phyloP scores from a whole-genome alignment of 1,140 invertebrate species.

The Drosophila fuyamai region DNA sequence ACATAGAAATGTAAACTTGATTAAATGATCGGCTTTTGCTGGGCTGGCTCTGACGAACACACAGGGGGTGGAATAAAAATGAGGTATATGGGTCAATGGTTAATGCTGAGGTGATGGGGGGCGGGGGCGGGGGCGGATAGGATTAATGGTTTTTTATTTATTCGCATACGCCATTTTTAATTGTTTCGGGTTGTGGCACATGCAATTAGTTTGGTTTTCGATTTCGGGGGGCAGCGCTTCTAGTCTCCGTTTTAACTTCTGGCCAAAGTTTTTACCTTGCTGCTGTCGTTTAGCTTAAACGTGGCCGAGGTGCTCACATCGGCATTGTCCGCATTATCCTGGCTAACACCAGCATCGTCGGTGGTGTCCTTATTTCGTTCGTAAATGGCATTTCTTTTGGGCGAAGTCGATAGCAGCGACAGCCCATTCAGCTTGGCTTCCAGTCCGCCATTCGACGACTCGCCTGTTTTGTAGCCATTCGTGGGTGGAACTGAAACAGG shows the following conservation, averaged over 20 bases:
- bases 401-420: slow-evolving; percentile 54
- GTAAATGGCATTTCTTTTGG: slow-evolving; percentile 72
- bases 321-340: slow-evolving; percentile 28
- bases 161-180: slow-evolving; percentile 17
- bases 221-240: slow-evolving; percentile 2
- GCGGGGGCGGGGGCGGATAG: too few relatives aligned
- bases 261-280: slow-evolving; percentile 57
- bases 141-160: slow-evolving; percentile 2
- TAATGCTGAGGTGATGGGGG: neutral
- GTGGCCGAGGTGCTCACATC: slow-evolving; percentile 65
- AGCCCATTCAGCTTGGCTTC: slow-evolving; percentile 68
- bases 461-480: slow-evolving; percentile 33
- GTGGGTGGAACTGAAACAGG: neutral
- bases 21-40: slow-evolving; percentile 47
- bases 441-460: slow-evolving; percentile 37
- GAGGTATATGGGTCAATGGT: slow-evolving; percentile 3
- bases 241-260: neutral
- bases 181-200: slow-evolving; percentile 15
- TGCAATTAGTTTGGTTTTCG: slow-evolving; percentile 38
- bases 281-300: slow-evolving; percentile 50
- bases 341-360: slow-evolving; percentile 49
- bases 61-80: slow-evolving; percentile 9
- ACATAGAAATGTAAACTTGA: slow-evolving; percentile 72
- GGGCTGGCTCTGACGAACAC: slow-evolving; percentile 27
- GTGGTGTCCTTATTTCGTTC: slow-evolving; percentile 54